Evolutionary conservation across 2,888 invertebrate genomes (phyloP), one percentile per base, ranked within the genome.

Genomic region (Lypha dubia): DNA sequence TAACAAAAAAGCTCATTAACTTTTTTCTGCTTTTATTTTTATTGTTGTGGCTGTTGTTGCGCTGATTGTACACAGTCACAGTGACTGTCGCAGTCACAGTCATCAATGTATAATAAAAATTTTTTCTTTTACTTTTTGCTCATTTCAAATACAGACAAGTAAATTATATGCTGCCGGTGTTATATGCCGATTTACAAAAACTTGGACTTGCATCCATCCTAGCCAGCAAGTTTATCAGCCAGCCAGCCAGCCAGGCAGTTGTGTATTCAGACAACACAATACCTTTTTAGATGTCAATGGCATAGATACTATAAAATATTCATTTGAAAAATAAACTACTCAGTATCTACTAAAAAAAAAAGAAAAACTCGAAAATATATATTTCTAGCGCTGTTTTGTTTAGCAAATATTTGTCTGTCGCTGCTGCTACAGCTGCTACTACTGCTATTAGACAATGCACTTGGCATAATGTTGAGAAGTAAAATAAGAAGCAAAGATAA

Each of bases 201-300:
- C 58, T 60, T 68, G 68, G 68, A 68, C 67, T 77, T 68, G 60
- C 60, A 38, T 68, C 28, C 35, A 76, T 65, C n/a, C 53, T 65
- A 75, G 20, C 20, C 38, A 62, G 49, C 17, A 49, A 60, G 35
- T n/a, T n/a, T n/a, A n/a, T 8, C 53, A 70, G 24, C 41, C 67
- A 68, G 58, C 24, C 38, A 41, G 24, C 44, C 17, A 46, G 22
- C 58, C 75, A 75, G 41, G 6, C 65, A 75, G 56, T 41, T 35
- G 11, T 46, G 28, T 58, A 63, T 49, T 56, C 44, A 51, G 58
- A 58, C 58, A 79, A 38, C 17, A 58, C 49, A 73, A 79, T 73
- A 79, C 73, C 73, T 79, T 79, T 79, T 79, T 79, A 65, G 62
- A 84, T 84, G 80, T 84, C 80, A 80, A 84, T 84, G 84, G 84